Base-by-base conservation (phyloP, 1,140 invertebrate species). In the Prorops nasuta region DNA sequence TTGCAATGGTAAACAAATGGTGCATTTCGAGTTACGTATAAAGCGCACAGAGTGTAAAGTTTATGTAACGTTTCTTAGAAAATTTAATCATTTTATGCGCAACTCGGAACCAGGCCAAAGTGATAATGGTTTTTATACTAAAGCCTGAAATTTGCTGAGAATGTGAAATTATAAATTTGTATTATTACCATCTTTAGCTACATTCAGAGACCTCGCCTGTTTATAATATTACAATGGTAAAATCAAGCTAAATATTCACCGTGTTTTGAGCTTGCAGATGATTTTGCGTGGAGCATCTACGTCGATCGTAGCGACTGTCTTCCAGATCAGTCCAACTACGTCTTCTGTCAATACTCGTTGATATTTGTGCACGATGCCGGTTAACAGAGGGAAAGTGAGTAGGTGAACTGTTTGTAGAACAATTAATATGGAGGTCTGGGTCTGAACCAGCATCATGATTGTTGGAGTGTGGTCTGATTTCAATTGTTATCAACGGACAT, bases 251-350 rank as follows among this genome's bases (percentile, higher is more conserved):
- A 37, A 51, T 59, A 66, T 57, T 69, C 53, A 78, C 76, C 64
- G 76, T 74, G 36, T 74, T 76, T 54, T 76, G 70, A 17, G 74
- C 70, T 51, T 74, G 73, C 15, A 78, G 56, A 44, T 76, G 73
- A 67, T 72, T 74, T 20, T 76, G 72, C 16, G 69, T 65, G 19
- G 66, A 71, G 32, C 58, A 64, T 44, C 71, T 70, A 15, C 72
- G 69, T 52, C 67, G 63, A 15, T 67, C 66, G 20, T 71, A 68
- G 31, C 79, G 71, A 3, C 72, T 71, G 35, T 80, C 79, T 61
- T 91, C 89, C 28, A 91, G 77, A 15, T 88, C 88, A 7, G 89
- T 89, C 89, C 90, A 92, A 44, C 89, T 91, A 64, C 88, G 84
- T 56, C 89, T 77, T 15, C 89, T 76, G 45, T 78, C 74, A 32